Conservation (phyloP, 1,140 invertebrate genomes). For the Scylla paramamosain region DNA sequence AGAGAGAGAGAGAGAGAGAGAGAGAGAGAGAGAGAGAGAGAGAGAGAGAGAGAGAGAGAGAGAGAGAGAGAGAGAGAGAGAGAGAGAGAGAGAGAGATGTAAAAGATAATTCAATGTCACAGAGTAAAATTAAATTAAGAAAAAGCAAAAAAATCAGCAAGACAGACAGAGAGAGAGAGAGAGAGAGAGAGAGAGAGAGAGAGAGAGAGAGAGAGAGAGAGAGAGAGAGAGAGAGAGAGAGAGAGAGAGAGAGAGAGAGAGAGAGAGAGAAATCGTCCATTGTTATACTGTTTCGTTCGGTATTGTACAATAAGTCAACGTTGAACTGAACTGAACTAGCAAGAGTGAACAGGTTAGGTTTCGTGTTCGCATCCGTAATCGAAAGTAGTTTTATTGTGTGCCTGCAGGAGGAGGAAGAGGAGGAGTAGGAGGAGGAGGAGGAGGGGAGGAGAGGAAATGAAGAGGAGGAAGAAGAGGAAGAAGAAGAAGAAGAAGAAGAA, state of each 20-base stretch:
- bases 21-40: not conserved
- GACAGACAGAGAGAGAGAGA: too few relatives aligned
- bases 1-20: slow-evolving; percentile 20
- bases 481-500: not conserved
- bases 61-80: not conserved
- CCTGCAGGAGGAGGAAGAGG: not conserved
- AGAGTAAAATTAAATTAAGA: too few relatives aligned
- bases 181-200: too few relatives aligned
- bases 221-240: not conserved
- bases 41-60: not conserved
- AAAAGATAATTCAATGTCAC: too few relatives aligned
- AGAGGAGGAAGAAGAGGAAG: not conserved
- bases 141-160: too few relatives aligned
- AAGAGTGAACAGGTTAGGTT: not conserved
- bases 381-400: not conserved
- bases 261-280: too few relatives aligned
- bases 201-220: too few relatives aligned
- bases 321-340: not conserved
- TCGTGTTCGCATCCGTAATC: not conserved
- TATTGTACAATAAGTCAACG: not conserved
- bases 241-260: not conserved
- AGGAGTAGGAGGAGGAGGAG: not conserved
- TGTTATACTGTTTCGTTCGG: not conserved
- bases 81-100: not conserved
- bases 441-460: not conserved